phyloP scores from a whole-genome alignment of 2,797 vertebrate species.

The Lacerta agilis region DNA sequence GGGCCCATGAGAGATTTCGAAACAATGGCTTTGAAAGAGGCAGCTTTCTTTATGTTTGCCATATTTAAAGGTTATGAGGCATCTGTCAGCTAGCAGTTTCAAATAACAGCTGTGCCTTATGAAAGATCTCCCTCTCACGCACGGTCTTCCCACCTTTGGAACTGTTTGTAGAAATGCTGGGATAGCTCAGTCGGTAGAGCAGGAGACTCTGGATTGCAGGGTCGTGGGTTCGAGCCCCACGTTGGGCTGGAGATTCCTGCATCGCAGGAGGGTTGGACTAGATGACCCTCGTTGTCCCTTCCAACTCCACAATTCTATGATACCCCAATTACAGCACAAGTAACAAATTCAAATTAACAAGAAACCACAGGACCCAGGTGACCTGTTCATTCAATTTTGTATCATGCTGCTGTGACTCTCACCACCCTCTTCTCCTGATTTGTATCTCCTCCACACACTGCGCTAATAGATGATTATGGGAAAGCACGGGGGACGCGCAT shows the following conservation, averaged over 20 bases:
- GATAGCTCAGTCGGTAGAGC: too few relatives aligned
- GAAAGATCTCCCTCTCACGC: not conserved
- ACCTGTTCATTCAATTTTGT: not conserved
- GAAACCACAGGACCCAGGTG: not conserved
- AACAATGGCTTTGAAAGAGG: not conserved
- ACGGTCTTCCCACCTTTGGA: too few relatives aligned
- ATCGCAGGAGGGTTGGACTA: too few relatives aligned
- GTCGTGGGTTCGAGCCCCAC: too few relatives aligned
- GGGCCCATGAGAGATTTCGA: not conserved
- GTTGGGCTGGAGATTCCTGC: too few relatives aligned
- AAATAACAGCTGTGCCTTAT: not conserved
- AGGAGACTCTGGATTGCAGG: too few relatives aligned
- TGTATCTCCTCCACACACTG: not conserved
- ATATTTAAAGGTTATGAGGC: not conserved
- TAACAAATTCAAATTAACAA: too few relatives aligned
- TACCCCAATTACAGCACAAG: too few relatives aligned
- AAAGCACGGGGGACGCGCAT: not conserved
- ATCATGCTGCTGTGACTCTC: not conserved
- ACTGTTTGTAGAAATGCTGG: too few relatives aligned
- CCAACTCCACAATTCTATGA: too few relatives aligned
- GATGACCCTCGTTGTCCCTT: too few relatives aligned
- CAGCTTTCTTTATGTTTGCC: not conserved
- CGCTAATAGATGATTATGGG: not conserved
- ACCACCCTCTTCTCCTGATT: not conserved
- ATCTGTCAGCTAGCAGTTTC: not conserved